Evolutionary conservation across 92 coral and sea anemone species (phyloP).

Genomic region (Diadumene lineata): DNA sequence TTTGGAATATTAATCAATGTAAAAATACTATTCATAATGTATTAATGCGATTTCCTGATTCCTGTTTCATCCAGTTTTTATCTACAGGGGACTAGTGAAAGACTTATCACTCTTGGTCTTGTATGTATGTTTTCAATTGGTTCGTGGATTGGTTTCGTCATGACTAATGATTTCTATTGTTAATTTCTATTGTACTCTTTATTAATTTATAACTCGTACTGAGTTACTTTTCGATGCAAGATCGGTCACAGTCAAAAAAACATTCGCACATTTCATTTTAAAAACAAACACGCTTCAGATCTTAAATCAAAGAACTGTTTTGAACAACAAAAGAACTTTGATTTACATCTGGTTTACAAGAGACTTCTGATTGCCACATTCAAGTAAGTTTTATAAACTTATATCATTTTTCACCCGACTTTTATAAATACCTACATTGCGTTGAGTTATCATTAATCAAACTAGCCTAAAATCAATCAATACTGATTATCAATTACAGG

Average conservation of each 20-base stretch:
- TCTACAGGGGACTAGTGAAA: slow-evolving; percentile 6
- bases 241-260: neutral
- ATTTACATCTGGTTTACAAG: too few species aligned
- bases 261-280: neutral
- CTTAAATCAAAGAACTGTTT: neutral
- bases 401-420: too few species aligned
- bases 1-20: neutral
- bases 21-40: neutral
- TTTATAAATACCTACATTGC: too few species aligned
- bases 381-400: too few species aligned
- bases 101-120: slow-evolving; percentile 7
- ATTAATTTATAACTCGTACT: slow-evolving; percentile 9
- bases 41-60: neutral
- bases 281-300: neutral
- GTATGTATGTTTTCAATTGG: slow-evolving; percentile 7
- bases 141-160: slow-evolving; percentile 18
- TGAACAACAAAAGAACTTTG: neutral
- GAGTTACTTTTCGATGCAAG: slow-evolving; percentile 1
- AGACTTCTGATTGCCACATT: too few species aligned
- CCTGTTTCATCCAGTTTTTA: neutral
- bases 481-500: too few species aligned
- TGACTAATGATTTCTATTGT: slow-evolving; percentile 9
- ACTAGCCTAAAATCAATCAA: too few species aligned
- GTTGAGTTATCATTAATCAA: too few species aligned
- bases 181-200: slow-evolving; percentile 9